Conservation (phyloP, 1,140 invertebrate species). For the Drosophila orena region DNA sequence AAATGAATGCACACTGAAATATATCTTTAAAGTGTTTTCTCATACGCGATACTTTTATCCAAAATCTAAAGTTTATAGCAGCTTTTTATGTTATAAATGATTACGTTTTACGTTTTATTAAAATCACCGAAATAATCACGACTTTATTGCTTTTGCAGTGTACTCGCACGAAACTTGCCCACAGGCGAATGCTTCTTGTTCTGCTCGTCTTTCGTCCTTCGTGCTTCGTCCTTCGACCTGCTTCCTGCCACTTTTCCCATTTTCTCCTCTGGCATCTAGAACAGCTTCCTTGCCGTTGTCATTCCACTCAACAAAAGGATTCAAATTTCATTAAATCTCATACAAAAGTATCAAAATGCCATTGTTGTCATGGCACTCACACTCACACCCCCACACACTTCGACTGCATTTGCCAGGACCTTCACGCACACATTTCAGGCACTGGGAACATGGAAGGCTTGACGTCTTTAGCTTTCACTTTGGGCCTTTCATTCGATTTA, state of each 20-base stretch:
- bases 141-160: neutral
- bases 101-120: neutral
- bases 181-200: conserved; percentile 39
- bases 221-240: conserved; percentile 8
- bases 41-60: too few species aligned
- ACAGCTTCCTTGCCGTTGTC: conserved; percentile 58
- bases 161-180: conserved; percentile 39
- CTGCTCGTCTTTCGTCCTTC: conserved; percentile 9
- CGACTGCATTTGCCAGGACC: conserved; percentile 40
- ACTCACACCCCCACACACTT: conserved; percentile 11
- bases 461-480: conserved; percentile 69
- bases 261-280: conserved; percentile 26
- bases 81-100: neutral
- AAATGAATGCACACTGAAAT: neutral
- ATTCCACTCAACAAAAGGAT: conserved; percentile 80
- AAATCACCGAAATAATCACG: neutral
- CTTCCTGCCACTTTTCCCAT: conserved; percentile 31
- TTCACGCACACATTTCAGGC: neutral
- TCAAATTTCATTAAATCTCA: conserved; percentile 83
- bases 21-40: too few species aligned
- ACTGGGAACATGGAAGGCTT: conserved; percentile 38
- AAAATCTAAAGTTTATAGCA: neutral
- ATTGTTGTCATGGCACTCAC: conserved; percentile 71
- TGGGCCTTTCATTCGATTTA: conserved; percentile 81
- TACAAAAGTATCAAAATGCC: conserved; percentile 83